Conservation (phyloP, 1,140 invertebrate species). For the Cotesia chilonis region DNA sequence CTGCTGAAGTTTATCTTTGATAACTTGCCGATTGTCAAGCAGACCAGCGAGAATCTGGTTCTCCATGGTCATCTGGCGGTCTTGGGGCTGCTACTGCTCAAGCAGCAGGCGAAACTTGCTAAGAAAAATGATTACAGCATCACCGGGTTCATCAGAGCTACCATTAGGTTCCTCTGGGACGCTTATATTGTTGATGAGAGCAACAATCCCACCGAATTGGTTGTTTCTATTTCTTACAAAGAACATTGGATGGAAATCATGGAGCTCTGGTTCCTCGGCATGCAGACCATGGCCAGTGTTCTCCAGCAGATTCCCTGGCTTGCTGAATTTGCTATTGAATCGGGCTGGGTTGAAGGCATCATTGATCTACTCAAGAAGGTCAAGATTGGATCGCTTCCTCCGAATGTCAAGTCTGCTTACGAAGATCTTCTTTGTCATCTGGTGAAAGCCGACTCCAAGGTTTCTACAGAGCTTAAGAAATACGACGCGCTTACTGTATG, state of each 20-base stretch:
- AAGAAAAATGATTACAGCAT: slow-evolving; percentile 89
- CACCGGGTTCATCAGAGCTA: slow-evolving; percentile 85
- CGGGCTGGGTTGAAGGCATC: slow-evolving; percentile 90
- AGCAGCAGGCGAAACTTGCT: slow-evolving; percentile 81
- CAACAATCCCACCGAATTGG: slow-evolving; percentile 79
- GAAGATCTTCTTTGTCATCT: slow-evolving; percentile 88
- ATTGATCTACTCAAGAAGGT: slow-evolving; percentile 82
- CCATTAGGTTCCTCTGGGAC: slow-evolving; percentile 91
- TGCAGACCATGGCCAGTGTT: slow-evolving; percentile 88
- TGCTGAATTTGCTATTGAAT: slow-evolving; percentile 88
- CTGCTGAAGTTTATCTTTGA: slow-evolving; percentile 87
- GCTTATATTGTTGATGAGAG: slow-evolving; percentile 89
- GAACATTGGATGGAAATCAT: slow-evolving; percentile 87
- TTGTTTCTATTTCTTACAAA: slow-evolving; percentile 86
- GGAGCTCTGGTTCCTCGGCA: slow-evolving; percentile 92
- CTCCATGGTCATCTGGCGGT: slow-evolving; percentile 86
- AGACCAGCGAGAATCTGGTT: slow-evolving; percentile 83
- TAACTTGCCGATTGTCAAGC: slow-evolving; percentile 84
- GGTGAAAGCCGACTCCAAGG: slow-evolving; percentile 81
- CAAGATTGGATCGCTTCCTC: slow-evolving; percentile 79
- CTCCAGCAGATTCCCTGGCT: slow-evolving; percentile 85
- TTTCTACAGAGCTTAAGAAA: slow-evolving; percentile 81
- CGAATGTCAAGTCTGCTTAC: slow-evolving; percentile 86
- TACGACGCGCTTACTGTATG: slow-evolving; percentile 83
- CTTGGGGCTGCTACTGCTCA: slow-evolving; percentile 82